Base-by-base conservation (phyloP, 2,113 vertebrate species). In the Aphyosemion australe region DNA sequence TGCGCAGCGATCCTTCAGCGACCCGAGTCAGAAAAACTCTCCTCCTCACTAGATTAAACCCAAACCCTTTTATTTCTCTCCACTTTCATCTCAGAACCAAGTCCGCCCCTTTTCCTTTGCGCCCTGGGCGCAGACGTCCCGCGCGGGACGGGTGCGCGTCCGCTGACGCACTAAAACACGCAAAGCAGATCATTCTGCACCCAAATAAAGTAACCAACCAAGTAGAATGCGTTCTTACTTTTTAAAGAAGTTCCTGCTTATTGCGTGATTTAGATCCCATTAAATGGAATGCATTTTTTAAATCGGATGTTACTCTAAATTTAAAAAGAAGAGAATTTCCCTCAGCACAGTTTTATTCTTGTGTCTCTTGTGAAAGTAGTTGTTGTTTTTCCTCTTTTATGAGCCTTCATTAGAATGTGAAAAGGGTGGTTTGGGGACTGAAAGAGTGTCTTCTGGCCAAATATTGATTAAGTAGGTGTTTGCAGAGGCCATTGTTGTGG, bases 381-480 rank as follows among this genome's bases (percentile, higher is more conserved):
- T 90, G 90, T 89, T 91, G 82, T 90, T 88, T 91, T 92, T 91
- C 92, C 89, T 93, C 93, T 95, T 97, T 97, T 96, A 97, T 93
- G 93, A 93, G 91, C 76, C 86, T 93, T 94, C 94, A 97, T 98
- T 98, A 96, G 95, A 97, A 96, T 96, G 91, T 96, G 95, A 97
- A 98, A 97, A 93, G 95, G 84, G 85, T 89, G 93, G 67, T 94
- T 98, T 95, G 92, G 93, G 91, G 92, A 89, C 89, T 85, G 84
- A 86, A 88, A 92, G 89, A 90, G 90, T 89, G 90, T 91, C 88
- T 89, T 93, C 93, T 96, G 94, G 94, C 95, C 96, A 98, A 99
- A 98, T 99, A 99, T 98, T 99, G 95, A 97, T 99, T 96, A 97
- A 97, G 95, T 93, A 96, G 93, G 93, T 96, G 95, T 96, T 97